These are phyloP conservation scores for Monodelphis domestica DNA, from an alignment of 2,797 vertebrate genomes.

Conservation along the genomic window DNA sequence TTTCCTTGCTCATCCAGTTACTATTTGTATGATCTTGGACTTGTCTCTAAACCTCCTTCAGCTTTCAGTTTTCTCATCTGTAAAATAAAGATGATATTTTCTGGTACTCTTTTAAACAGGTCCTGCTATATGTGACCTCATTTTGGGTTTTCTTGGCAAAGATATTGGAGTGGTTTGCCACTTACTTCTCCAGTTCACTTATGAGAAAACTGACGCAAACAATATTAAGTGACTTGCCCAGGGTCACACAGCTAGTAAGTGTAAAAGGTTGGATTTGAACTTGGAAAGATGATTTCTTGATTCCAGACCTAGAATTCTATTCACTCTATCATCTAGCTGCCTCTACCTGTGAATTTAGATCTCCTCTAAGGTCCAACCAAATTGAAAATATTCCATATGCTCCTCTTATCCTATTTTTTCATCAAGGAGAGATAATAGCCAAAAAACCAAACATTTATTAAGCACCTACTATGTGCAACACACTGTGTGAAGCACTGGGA, in stretches of 20 bases:
- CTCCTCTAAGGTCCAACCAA: not conserved
- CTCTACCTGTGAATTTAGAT: not conserved
- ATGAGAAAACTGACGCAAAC: no score
- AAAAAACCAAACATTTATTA: not conserved
- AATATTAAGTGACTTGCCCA: no score
- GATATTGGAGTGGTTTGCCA: no score
- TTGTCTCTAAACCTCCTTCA: not conserved
- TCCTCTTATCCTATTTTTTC: not conserved
- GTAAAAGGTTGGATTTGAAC: no score
- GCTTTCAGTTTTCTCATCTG: not conserved
- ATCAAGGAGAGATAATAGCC: not conserved
- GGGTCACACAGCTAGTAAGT: no score
- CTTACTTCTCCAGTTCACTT: no score
- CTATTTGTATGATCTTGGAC: not conserved
- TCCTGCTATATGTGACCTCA: no score
- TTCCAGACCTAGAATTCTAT: no score
- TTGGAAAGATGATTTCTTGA: no score
- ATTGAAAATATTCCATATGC: not conserved
- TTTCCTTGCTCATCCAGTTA: not conserved
- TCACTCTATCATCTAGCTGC: no score
- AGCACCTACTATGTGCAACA: not conserved
- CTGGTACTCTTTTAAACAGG: no score
- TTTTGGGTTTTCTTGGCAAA: no score
- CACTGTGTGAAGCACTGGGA: not conserved
- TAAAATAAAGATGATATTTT: not conserved